Base-by-base conservation (phyloP, 2,797 vertebrate genomes). In the Crypturellus tataupa region DNA sequence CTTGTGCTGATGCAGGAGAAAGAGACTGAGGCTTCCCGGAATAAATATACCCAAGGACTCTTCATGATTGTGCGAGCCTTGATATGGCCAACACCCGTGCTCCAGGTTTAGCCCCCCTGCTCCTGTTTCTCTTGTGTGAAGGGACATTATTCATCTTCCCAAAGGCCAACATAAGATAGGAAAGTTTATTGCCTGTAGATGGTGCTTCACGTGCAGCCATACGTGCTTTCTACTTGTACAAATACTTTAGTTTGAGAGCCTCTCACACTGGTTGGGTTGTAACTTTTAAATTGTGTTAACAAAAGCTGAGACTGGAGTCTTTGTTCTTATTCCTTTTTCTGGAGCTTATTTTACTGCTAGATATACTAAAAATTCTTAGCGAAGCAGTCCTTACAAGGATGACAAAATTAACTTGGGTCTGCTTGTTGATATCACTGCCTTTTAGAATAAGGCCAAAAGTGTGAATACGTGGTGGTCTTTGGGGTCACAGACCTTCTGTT, bases 101-200 rank as follows among this genome's bases (percentile, higher is more conserved):
- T 89, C 37, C 59, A 59, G 82, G 73, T 93, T 95, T 95, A 78
- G 92, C 85, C 94, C 15, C 58, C 19, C 12, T 18, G 53, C 69
- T 42, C 67, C 39, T n/a, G 15, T 60, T 25, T 79, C 59, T 86
- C 77, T 21, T 42, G 51, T 81, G 23, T 79, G 70, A 70, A 83
- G 80, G 85, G 80, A 31, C 10, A 21, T 79, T 81, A 79, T 51
- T 91, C 59, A 39, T 8, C 12, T 91, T 91, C 51, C 56, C 72
- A 63, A 55, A 92, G 67, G 56, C 72, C 92, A 91, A 73, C 87
- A 58, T 39, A 81, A 79, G 85, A 89, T 13, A 73, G 55, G 60
- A 63, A 69, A 42, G 44, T 87, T 89, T 92, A 73, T 46, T 91
- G 37, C 63, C 91, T 92, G 80, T 89, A 94, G 92, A 42, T 87